Evolutionary conservation across 2,797 vertebrate genomes (phyloP).

Genomic region (Cossypha caffra): DNA sequence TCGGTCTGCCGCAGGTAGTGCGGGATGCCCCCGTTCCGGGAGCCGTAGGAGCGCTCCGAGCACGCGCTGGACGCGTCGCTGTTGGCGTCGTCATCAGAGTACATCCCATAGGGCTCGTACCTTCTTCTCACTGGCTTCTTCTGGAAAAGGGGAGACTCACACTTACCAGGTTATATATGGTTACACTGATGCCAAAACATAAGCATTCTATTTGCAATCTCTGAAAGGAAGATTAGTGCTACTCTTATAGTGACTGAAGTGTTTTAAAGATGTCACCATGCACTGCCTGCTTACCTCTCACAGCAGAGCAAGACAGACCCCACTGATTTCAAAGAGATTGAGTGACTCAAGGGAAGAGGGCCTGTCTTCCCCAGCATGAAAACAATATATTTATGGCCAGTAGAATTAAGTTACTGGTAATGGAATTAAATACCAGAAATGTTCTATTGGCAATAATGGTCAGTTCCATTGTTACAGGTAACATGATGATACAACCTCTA

Average conservation of each 20-base stretch:
- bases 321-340: neutral
- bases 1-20: slow-evolving; percentile 95
- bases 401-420: neutral
- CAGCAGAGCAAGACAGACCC: neutral
- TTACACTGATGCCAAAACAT: neutral
- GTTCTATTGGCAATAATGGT: neutral
- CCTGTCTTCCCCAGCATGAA: neutral
- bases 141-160: slow-evolving; percentile 68
- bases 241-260: neutral
- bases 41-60: slow-evolving; percentile 94
- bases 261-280: neutral
- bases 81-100: slow-evolving; percentile 94
- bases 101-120: slow-evolving; percentile 93
- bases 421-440: neutral
- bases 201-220: neutral
- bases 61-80: slow-evolving; percentile 95
- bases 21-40: slow-evolving; percentile 90
- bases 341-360: neutral
- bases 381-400: neutral
- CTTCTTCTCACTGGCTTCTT: slow-evolving; percentile 91
- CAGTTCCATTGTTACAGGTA: neutral
- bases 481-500: neutral
- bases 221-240: neutral
- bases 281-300: neutral
- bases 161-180: neutral